Conservation (phyloP, 2,888 invertebrate genomes). For the Plebejus anna region DNA sequence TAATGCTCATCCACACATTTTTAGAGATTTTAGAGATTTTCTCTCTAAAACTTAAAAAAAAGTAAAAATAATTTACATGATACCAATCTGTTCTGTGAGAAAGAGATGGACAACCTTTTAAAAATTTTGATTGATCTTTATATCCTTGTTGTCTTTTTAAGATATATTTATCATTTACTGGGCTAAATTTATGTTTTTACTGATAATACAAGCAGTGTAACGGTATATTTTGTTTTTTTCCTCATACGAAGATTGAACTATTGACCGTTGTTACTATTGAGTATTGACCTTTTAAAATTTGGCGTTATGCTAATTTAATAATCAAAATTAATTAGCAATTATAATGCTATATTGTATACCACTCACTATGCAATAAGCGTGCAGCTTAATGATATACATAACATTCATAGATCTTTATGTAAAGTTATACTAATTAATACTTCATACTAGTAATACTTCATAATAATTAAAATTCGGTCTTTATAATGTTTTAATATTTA, state of each 20-base stretch:
- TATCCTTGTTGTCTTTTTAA: too few species aligned
- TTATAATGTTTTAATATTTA: conserved; percentile 1
- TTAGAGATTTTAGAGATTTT: too few species aligned
- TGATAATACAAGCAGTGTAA: background rate
- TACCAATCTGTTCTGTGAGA: too few species aligned
- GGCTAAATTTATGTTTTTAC: too few species aligned
- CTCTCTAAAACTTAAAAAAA: too few species aligned
- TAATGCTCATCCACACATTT: too few species aligned
- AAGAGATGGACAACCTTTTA: too few species aligned
- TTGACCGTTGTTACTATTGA: background rate
- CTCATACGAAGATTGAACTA: background rate
- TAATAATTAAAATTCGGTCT: background rate
- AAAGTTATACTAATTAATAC: background rate
- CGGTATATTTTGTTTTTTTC: background rate
- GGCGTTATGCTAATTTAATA: background rate
- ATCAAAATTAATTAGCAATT: background rate
- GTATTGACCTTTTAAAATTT: background rate
- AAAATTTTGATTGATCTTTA: too few species aligned
- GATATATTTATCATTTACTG: too few species aligned
- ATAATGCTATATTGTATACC: background rate
- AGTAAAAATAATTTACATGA: too few species aligned
- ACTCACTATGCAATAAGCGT: background rate
- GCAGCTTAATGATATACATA: background rate
- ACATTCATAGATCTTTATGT: background rate
- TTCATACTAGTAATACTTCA: too few species aligned